Percentiles rank a stretch among this genome's conserved stretches.
Evolutionary conservation across 2,797 vertebrate genomes (phyloP).

Genomic region (Kryptopterus vitreolus): DNA sequence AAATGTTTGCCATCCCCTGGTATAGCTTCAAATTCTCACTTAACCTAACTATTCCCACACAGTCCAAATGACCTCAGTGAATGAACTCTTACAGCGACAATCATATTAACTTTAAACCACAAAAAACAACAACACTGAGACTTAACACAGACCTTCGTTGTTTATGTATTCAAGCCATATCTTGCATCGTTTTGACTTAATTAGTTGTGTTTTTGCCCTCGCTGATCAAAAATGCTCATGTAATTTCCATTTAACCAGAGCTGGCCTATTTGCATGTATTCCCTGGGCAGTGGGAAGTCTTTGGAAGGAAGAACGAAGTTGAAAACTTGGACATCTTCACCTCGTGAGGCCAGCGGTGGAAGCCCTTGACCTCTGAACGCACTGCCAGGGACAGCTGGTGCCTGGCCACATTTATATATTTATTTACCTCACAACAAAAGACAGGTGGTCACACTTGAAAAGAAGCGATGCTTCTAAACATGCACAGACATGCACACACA

Average conservation of each 20-base stretch:
- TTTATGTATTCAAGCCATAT: slow-evolving; percentile 47
- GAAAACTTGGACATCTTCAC: slow-evolving; percentile 80
- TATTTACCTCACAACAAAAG: slow-evolving; percentile 86
- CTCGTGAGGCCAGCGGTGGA: slow-evolving; percentile 82
- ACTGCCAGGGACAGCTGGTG: slow-evolving; percentile 84
- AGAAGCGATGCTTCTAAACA: slow-evolving; percentile 62
- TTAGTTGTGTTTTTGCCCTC: slow-evolving; percentile 58
- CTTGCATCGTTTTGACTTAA: slow-evolving; percentile 55
- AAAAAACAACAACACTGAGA: background rate
- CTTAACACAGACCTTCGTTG: slow-evolving; percentile 16
- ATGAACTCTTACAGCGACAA: slow-evolving; percentile 5
- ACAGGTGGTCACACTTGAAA: slow-evolving; percentile 88
- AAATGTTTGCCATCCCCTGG: background rate
- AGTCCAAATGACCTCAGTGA: background rate
- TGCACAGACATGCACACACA: slow-evolving; percentile 70
- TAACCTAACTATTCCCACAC: background rate
- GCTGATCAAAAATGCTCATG: slow-evolving; percentile 55
- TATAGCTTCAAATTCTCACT: background rate
- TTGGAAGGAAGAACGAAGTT: slow-evolving; percentile 74
- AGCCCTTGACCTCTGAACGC: slow-evolving; percentile 84
- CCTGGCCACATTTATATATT: slow-evolving; percentile 75
- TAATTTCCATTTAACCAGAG: slow-evolving; percentile 60
- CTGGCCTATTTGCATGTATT: slow-evolving; percentile 59
- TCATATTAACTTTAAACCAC: slow-evolving; percentile 18
- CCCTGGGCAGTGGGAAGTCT: slow-evolving; percentile 55